phyloP scores from a whole-genome alignment of 2,113 vertebrate genomes.

The Cochlearius cochlearius region DNA sequence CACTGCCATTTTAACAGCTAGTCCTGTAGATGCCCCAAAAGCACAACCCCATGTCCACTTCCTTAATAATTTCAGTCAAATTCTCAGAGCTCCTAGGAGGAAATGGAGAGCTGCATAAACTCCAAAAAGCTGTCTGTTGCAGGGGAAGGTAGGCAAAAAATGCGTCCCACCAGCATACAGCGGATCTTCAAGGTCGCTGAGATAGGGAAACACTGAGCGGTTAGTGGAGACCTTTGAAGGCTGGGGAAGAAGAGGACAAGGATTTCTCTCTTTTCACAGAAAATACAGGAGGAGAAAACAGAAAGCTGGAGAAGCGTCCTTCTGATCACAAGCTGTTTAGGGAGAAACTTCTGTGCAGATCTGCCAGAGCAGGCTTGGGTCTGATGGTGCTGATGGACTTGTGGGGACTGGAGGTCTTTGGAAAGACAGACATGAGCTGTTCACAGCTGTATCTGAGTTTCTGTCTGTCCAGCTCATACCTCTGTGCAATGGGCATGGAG shows the following conservation, averaged over 20 bases:
- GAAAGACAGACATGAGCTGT: neutral
- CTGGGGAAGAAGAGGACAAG: neutral
- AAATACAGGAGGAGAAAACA: neutral
- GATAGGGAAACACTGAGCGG: neutral
- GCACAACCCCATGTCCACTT: neutral
- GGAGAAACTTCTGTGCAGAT: neutral
- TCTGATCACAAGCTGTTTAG: neutral
- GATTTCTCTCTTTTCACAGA: neutral
- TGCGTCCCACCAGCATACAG: accelerated
- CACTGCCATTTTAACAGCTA: neutral
- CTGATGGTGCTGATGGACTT: neutral
- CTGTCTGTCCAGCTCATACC: neutral
- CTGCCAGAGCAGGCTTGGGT: neutral
- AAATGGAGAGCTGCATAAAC: neutral
- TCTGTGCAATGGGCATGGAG: neutral
- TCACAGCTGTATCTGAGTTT: neutral
- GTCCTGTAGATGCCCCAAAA: neutral
- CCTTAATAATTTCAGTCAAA: neutral
- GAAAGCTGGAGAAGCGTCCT: neutral
- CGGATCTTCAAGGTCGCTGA: neutral
- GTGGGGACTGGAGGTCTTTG: neutral
- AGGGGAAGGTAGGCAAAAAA: neutral
- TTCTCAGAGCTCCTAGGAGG: neutral
- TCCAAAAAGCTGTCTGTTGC: neutral
- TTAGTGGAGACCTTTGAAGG: neutral